A percentile compares a stretch with the other conserved stretches of the same genome.
Evolutionary conservation across 2,113 vertebrate species (phyloP).

Genomic region (Rhinolophus sinicus): DNA sequence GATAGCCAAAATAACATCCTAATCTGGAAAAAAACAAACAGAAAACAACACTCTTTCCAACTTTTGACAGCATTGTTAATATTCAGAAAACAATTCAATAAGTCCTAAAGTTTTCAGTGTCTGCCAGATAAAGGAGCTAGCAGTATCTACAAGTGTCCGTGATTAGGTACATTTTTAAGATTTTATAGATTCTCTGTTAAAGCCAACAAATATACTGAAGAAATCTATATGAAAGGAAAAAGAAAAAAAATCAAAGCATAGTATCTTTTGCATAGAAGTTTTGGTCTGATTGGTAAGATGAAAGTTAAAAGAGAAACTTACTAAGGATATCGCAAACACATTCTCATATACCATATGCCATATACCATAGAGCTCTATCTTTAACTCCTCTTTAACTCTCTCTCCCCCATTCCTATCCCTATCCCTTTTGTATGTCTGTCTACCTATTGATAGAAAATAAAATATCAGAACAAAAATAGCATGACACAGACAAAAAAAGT

Average conservation of each 20-base stretch:
- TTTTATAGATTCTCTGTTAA: slow-evolving; percentile 11
- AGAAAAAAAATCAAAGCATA: neutral
- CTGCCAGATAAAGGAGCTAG: neutral
- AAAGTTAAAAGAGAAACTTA: neutral
- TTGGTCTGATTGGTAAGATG: neutral
- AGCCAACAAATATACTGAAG: neutral
- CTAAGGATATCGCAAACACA: neutral
- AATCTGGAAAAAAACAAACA: neutral
- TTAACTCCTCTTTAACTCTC: neutral
- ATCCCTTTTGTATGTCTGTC: neutral
- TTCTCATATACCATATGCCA: too few relatives aligned
- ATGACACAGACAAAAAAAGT: neutral
- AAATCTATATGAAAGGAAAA: neutral
- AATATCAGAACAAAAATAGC: neutral
- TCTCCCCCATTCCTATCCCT: neutral
- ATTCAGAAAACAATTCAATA: neutral
- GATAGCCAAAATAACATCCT: neutral
- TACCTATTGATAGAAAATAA: neutral
- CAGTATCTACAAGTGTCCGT: neutral
- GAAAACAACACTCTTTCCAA: neutral
- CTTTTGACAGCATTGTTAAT: neutral
- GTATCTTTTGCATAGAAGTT: neutral
- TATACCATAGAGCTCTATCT: neutral
- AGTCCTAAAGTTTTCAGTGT: neutral
- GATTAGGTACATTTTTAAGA: neutral